These are phyloP conservation scores for Anastrepha ludens DNA, from an alignment of 1,140 invertebrate species.

Conservation along the genomic window DNA sequence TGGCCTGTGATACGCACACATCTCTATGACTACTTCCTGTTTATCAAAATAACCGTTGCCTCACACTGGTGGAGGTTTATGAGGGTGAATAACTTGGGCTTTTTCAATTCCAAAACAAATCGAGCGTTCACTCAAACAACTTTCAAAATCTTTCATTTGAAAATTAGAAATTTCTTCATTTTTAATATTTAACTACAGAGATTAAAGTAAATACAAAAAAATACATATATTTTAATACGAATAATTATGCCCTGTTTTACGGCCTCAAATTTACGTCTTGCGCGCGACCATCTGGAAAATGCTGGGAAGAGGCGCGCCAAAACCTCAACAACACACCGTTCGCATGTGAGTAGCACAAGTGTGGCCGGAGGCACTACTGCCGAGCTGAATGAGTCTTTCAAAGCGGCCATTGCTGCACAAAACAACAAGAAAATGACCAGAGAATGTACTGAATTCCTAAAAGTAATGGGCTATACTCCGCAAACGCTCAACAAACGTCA, in stretches of 20 bases:
- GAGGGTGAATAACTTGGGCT: not conserved
- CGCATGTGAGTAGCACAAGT: not conserved
- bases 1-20: not conserved
- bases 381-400: slow-evolving; percentile 56
- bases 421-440: not conserved
- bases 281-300: slow-evolving; percentile 55
- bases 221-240: not conserved
- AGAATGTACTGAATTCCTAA: slow-evolving; percentile 59
- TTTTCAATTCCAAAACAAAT: not conserved
- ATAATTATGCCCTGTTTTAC: slow-evolving; percentile 67
- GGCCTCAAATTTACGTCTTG: slow-evolving; percentile 68
- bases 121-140: slow-evolving; percentile 18
- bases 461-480: slow-evolving; percentile 51
- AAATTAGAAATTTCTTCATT: slow-evolving; percentile 11
- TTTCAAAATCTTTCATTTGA: slow-evolving; percentile 40
- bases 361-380: slow-evolving; percentile 59
- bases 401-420: slow-evolving; percentile 20
- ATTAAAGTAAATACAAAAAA: not conserved
- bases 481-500: slow-evolving; percentile 61
- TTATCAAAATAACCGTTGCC: slow-evolving; percentile 30
- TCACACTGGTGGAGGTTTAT: not conserved
- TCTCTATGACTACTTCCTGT: slow-evolving; percentile 49
- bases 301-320: slow-evolving; percentile 28
- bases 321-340: slow-evolving; percentile 49
- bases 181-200: not conserved